Evolutionary conservation across 2,888 invertebrate genomes (phyloP), one percentile per base, ranked within the genome.

Genomic region (Mythimna impura): DNA sequence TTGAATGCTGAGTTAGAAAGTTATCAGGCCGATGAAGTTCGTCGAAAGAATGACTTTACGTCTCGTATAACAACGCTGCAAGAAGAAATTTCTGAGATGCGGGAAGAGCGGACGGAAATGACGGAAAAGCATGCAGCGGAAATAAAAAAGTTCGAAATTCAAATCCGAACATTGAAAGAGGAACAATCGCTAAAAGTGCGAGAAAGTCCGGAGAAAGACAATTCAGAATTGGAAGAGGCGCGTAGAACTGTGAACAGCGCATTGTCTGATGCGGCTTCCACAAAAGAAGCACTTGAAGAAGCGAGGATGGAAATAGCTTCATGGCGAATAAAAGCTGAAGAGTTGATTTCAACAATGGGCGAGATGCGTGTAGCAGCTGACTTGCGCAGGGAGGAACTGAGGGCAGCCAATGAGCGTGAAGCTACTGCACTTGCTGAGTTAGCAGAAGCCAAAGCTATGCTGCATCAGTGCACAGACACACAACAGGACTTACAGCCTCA

Each of bases 1-100:
- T 87, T 96, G 55, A 93, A 89, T 57, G 91, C 93, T 0, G 96
- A 96, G 76, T 84, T 96, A 74, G 96, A 96, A 82, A 90, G 88
- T 64, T 89, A 91, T 67, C 96, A 96, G 83, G 92, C 90, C 0
- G 94, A 94, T 25, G 95, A 95, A 79, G 89, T 88, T 70, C 91
- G 89, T 71, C 89, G 91, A 6, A 90, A 88, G 73, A 89, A 66
- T 34, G 95, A 96, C 54, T 80, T 93, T 4, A 91, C 88, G 66
- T 88, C 89, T n/a, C 92, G 93, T 2, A 88, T 95, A 54, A 78
- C 90, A 36, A 78, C 87, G 14, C 86, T 95, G 3, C 95, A 96
- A 83, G 96, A 96, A 50, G 96, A 96, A 71, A 92, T 96, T 72
- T 90, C 93, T 0, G 81, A 86, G 22, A 82, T 96, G 12, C 90